Percentiles rank a stretch among this genome's conserved stretches.
Evolutionary conservation across 2,888 invertebrate genomes (phyloP).

Genomic region (Cheilosia grossa): DNA sequence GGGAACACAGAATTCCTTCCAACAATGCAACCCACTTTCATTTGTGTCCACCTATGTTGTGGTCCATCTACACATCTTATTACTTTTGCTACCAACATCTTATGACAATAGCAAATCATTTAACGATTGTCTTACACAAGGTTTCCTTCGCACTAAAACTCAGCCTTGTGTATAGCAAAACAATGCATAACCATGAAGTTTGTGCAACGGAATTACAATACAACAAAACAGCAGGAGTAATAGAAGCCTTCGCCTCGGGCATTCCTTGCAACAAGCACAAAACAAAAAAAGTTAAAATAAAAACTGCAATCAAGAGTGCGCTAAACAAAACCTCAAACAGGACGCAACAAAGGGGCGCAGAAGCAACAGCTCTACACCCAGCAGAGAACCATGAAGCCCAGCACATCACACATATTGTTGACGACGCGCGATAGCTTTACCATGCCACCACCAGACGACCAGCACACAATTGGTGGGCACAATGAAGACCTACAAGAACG

Average conservation of each 20-base stretch:
- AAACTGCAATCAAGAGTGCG: constrained; percentile 60
- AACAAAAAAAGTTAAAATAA: constrained; percentile 29
- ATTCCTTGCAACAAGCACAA: constrained; percentile 36
- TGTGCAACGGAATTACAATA: constrained; percentile 50
- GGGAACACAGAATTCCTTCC: background rate
- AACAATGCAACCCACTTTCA: background rate
- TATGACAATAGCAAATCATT: constrained; percentile 26
- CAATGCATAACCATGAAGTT: constrained; percentile 45
- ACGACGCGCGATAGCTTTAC: constrained; percentile 8
- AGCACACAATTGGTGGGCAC: constrained; percentile 9
- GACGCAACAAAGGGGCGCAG: constrained; percentile 64
- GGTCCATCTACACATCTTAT: constrained; percentile 12
- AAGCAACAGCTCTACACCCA: constrained; percentile 56
- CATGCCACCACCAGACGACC: background rate
- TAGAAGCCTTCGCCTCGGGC: constrained; percentile 44
- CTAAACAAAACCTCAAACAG: constrained; percentile 57
- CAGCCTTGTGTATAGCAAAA: constrained; percentile 22
- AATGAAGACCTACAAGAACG: constrained; percentile 59
- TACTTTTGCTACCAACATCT: constrained; percentile 7
- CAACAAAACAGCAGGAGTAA: constrained; percentile 43
- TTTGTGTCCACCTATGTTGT: background rate
- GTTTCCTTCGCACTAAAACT: constrained; percentile 15
- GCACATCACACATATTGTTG: constrained; percentile 28
- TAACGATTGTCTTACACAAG: constrained; percentile 18
- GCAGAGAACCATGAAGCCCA: constrained; percentile 3